These are phyloP conservation scores for Pantelozetes paolii DNA, from an alignment of 2,888 invertebrate genomes.

Conservation along the genomic window DNA sequence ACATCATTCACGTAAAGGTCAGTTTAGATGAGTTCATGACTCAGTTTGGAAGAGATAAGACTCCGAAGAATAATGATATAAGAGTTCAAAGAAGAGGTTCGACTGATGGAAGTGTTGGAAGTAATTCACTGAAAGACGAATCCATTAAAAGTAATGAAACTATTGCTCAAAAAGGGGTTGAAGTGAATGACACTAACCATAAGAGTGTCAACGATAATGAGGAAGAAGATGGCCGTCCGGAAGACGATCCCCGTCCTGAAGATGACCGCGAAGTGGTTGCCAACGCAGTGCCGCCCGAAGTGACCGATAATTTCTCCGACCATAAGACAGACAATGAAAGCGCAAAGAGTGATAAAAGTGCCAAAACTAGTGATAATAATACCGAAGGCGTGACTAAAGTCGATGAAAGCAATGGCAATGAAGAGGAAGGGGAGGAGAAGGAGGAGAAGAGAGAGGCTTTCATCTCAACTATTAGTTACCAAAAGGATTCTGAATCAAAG, in stretches of 20 bases:
- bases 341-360: conserved; percentile 8
- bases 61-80: not conserved
- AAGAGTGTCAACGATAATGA: conserved; percentile 43
- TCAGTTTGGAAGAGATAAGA: conserved; percentile 39
- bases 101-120: conserved; percentile 1
- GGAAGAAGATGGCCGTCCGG: conserved; percentile 38
- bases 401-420: conserved; percentile 41
- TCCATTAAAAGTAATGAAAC: conserved; percentile 11
- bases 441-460: conserved; percentile 40
- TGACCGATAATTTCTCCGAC: conserved; percentile 49
- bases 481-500: conserved; percentile 35
- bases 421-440: conserved; percentile 44
- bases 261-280: conserved; percentile 39
- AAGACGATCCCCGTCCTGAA: conserved; percentile 41
- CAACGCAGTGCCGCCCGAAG: not conserved
- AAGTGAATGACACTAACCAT: conserved; percentile 19
- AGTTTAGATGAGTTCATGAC: conserved; percentile 46
- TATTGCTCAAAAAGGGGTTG: not conserved
- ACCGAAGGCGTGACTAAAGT: conserved; percentile 46
- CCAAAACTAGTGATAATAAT: not conserved
- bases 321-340: conserved; percentile 51
- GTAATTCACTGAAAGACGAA: conserved; percentile 24
- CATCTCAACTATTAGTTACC: conserved; percentile 41
- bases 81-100: conserved; percentile 10
- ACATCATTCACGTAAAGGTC: conserved; percentile 98